These are phyloP conservation scores for Cuculus canorus DNA, from an alignment of 2,797 vertebrate species.

Conservation along the genomic window DNA sequence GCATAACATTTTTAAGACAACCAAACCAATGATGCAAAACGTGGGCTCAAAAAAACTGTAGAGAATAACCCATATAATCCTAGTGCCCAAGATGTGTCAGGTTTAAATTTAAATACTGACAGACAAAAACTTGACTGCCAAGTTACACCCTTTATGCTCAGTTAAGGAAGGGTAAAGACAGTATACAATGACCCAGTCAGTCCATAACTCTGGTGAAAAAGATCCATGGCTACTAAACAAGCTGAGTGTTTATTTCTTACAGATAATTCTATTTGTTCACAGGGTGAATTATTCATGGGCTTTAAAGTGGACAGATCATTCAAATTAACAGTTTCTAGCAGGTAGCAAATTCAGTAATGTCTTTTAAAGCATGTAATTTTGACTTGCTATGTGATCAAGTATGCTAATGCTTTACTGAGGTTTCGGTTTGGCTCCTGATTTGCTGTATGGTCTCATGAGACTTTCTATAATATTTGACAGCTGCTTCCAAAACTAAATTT, in stretches of 20 bases:
- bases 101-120: neutral
- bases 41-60: neutral
- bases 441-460: neutral
- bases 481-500: neutral
- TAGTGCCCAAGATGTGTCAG: neutral
- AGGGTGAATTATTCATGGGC: neutral
- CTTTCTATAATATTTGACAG: neutral
- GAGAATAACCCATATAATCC: neutral
- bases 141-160: neutral
- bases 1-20: neutral
- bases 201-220: neutral
- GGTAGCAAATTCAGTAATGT: neutral
- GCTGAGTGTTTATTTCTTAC: neutral
- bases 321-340: neutral
- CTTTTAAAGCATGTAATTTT: neutral
- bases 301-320: neutral
- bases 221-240: neutral
- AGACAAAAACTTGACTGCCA: neutral
- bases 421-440: neutral
- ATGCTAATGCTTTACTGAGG: neutral
- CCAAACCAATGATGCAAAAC: neutral
- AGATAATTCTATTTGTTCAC: neutral
- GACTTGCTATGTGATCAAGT: neutral
- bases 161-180: neutral
- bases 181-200: neutral